phyloP scores from a whole-genome alignment of 2,797 vertebrate genomes.

The Iguana delicatissima region DNA sequence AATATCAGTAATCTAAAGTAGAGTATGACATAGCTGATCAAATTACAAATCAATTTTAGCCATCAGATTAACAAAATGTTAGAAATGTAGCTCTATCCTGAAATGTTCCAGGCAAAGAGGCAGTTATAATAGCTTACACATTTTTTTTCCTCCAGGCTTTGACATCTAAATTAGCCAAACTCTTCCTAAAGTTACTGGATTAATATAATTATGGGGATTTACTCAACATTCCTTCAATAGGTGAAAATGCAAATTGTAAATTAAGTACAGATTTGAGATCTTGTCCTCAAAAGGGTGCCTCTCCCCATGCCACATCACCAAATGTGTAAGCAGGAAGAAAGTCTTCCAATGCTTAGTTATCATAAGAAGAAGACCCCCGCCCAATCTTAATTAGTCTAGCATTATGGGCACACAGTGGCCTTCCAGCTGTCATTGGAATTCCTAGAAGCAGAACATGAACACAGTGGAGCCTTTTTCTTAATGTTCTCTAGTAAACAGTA shows the following conservation, averaged over 20 bases:
- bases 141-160: background rate
- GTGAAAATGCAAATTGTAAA: constrained; percentile 37
- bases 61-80: constrained; percentile 55
- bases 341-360: background rate
- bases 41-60: constrained; percentile 59
- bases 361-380: background rate
- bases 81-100: background rate
- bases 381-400: background rate
- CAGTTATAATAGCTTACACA: constrained; percentile 12
- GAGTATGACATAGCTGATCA: constrained; percentile 55
- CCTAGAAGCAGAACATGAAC: background rate
- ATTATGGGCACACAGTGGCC: background rate
- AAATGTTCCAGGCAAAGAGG: background rate
- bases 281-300: background rate
- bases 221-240: background rate
- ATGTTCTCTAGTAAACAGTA: background rate
- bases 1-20: constrained; percentile 56
- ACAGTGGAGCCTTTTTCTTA: background rate
- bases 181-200: constrained; percentile 38
- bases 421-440: background rate
- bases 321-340: background rate
- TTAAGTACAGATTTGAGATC: background rate
- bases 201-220: constrained; percentile 16
- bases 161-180: constrained; percentile 4
- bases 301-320: background rate